These are phyloP conservation scores for Himalopsyche kuldschensis DNA, from an alignment of 2,888 invertebrate genomes.

Conservation along the genomic window DNA sequence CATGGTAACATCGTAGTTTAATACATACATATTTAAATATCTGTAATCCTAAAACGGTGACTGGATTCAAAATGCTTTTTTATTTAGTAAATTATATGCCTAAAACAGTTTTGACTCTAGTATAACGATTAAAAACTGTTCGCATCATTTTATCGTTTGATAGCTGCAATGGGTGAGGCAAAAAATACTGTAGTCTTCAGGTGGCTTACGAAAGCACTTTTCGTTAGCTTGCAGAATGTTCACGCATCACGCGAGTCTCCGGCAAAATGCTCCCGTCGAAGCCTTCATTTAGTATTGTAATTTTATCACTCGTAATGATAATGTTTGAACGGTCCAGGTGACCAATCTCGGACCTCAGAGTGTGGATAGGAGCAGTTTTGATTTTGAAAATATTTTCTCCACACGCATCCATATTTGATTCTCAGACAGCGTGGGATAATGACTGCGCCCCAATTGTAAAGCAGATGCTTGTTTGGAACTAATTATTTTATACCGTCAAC, in stretches of 20 bases:
- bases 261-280: neutral
- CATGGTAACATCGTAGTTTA: no score
- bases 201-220: neutral
- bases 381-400: neutral
- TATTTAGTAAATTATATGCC: no score
- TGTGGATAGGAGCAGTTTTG: neutral
- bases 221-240: neutral
- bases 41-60: no score
- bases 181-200: no score
- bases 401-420: neutral
- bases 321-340: neutral
- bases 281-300: constrained; percentile 20
- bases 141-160: no score
- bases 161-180: no score
- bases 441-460: neutral
- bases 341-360: neutral
- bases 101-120: no score
- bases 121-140: no score
- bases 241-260: neutral
- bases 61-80: no score
- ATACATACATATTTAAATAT: no score
- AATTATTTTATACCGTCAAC: neutral
- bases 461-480: neutral
- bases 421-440: neutral
- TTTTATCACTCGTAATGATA: constrained; percentile 32